Evolutionary conservation across 2,113 vertebrate genomes (phyloP), one percentile per base, ranked within the genome.

Genomic region (Nettapus auritus): DNA sequence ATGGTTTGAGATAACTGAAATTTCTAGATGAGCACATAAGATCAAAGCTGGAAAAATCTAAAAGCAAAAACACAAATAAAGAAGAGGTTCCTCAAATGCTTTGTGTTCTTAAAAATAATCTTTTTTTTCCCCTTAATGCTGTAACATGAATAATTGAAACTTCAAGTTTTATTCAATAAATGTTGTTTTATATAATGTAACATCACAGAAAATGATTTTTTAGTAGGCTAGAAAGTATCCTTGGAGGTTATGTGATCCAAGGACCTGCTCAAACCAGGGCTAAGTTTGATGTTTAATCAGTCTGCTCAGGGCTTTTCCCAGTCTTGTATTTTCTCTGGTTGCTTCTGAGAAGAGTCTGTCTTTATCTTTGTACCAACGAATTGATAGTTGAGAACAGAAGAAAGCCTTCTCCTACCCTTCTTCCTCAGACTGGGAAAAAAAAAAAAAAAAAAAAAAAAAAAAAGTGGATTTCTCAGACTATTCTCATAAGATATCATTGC

Each of bases 1-100:
- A 31, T 42, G 4, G n/a, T 87, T 95, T 92, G 88, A 93, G 33
- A 86, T 33, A 95, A 86, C 28, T 77, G 46, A 94, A 93, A 78
- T 8, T 26, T 86, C 52, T 81, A 91, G 76, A 91, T 67, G 59
- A 95, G 29, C 28, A 68, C 44, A 42, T 81, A 96, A 94, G 93
- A 84, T 57, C 50, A 40, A 36, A 94, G 42, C 16, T 90, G 88
- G 73, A 93, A 93, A 94, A 86, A 34, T 53, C 71, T 78, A 50
- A 80, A 81, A 88, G 42, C 23, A 84, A 91, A 93, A 81, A 67
- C 17, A 86, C 31, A 85, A 82, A 93, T 34, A 82, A 86, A 69
- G 3, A 74, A 83, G 59, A 76, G 4, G 9, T 59, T 82, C 13
- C 12, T 77, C 42, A 52, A 73, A 63, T 77, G 34, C 11, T 64